These are phyloP conservation scores for Acridotheres tristis DNA, from an alignment of 2,797 vertebrate genomes.

Conservation along the genomic window DNA sequence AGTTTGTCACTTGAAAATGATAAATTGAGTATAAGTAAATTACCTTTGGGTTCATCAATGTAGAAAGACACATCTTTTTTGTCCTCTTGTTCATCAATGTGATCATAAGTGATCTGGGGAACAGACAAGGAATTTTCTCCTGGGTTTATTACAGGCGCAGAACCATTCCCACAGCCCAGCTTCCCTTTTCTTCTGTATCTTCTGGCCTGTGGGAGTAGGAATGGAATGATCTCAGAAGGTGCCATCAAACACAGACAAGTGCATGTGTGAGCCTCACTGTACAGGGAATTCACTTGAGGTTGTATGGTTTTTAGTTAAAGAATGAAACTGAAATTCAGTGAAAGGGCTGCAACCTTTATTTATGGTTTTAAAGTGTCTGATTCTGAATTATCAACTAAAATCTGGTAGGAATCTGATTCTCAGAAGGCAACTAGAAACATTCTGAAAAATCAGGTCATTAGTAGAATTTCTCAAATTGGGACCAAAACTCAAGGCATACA, in stretches of 20 bases:
- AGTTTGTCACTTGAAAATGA: not conserved
- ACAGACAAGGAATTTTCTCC: conserved; percentile 78
- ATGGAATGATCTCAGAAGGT: not conserved
- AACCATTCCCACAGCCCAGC: conserved; percentile 75
- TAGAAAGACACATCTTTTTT: conserved; percentile 79
- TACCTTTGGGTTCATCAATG: conserved; percentile 60
- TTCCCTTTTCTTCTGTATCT: conserved; percentile 82
- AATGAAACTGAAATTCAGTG: not conserved
- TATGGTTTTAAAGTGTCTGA: not conserved
- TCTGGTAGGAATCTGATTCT: not conserved
- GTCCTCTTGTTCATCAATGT: conserved; percentile 74
- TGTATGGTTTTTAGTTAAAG: accelerated
- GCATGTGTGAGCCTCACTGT: not conserved
- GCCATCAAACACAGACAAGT: not conserved
- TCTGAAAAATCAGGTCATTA: not conserved
- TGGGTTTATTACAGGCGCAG: conserved; percentile 64
- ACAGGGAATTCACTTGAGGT: not conserved
- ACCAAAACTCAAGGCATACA: not conserved
- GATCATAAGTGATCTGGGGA: conserved; percentile 87
- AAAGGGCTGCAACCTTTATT: not conserved
- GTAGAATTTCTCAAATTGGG: not conserved
- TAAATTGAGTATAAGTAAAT: not conserved
- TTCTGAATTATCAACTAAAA: not conserved
- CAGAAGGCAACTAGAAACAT: not conserved
- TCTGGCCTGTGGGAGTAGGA: conserved; percentile 77